A percentile compares a stretch with the other conserved stretches of the same genome.
Evolutionary conservation across 1,140 invertebrate species (phyloP).

Genomic region (Drosophila tani): DNA sequence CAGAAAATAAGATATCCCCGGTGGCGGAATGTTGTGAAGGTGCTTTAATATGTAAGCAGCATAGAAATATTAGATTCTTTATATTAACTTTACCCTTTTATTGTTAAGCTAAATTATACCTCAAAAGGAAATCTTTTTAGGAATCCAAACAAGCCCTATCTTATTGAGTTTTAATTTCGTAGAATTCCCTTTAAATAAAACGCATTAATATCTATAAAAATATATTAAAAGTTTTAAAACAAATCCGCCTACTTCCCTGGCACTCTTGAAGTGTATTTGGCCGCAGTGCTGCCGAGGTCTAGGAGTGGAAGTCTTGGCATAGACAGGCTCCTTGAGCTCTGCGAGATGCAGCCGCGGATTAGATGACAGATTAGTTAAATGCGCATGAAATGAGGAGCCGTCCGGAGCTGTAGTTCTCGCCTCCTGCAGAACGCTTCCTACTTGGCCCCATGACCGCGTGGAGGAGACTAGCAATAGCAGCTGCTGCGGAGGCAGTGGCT

Average conservation of each 20-base stretch:
- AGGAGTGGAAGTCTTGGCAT: constrained; percentile 13
- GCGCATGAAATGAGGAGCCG: constrained; percentile 75
- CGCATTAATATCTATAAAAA: no score
- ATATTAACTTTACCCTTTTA: no score
- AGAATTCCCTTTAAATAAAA: no score
- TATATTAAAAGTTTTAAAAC: no score
- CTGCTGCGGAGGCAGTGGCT: constrained; percentile 1
- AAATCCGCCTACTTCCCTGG: neutral
- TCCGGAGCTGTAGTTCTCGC: constrained; percentile 21
- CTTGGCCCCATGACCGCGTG: constrained; percentile 50
- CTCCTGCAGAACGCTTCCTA: constrained; percentile 51
- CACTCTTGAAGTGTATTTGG: neutral
- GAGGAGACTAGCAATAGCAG: neutral
- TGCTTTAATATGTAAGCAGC: neutral
- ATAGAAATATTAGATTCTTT: neutral
- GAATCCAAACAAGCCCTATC: no score
- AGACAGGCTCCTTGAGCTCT: constrained; percentile 42
- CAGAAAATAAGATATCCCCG: neutral
- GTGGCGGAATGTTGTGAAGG: neutral
- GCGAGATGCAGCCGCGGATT: constrained; percentile 65
- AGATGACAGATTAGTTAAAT: constrained; percentile 82
- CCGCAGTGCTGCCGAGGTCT: neutral
- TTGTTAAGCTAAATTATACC: no score
- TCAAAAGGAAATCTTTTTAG: no score
- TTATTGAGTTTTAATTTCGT: no score